These are phyloP conservation scores for Halcyon malimbica DNA, from an alignment of 2,113 vertebrate genomes.

Conservation along the genomic window DNA sequence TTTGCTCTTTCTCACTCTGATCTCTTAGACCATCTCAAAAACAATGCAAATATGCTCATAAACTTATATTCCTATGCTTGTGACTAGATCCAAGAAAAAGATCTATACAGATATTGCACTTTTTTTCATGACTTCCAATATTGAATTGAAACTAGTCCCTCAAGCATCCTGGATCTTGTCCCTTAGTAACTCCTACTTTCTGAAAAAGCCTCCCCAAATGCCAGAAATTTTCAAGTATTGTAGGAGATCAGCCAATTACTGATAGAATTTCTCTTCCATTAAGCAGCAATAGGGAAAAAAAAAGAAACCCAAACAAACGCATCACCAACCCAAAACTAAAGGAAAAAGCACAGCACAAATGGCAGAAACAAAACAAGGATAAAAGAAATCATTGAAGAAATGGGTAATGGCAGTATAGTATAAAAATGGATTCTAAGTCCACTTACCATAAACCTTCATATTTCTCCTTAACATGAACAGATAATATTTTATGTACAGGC, in stretches of 20 bases:
- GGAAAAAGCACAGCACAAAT: not conserved
- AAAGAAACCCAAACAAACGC: not conserved
- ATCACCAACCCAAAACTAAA: not conserved
- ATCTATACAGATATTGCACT: not conserved
- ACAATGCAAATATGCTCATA: not conserved
- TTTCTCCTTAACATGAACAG: not conserved
- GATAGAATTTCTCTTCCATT: not conserved
- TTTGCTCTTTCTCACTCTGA: not conserved
- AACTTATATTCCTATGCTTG: not conserved
- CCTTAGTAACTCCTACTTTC: not conserved
- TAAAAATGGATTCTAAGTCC: not conserved
- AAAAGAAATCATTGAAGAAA: not conserved
- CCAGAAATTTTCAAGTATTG: not conserved
- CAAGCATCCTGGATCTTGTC: not conserved
- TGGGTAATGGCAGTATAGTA: not conserved
- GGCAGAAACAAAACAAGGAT: not conserved
- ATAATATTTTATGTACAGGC: not conserved
- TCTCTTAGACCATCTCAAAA: not conserved
- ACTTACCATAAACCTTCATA: fast-evolving
- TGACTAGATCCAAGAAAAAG: not conserved
- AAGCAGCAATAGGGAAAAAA: not conserved
- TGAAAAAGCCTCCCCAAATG: not conserved
- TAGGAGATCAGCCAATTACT: not conserved
- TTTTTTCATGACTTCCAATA: not conserved
- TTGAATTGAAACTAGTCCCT: not conserved